Evolutionary conservation across 2,113 vertebrate genomes (phyloP).

Genomic region (Prionailurus viverrinus): DNA sequence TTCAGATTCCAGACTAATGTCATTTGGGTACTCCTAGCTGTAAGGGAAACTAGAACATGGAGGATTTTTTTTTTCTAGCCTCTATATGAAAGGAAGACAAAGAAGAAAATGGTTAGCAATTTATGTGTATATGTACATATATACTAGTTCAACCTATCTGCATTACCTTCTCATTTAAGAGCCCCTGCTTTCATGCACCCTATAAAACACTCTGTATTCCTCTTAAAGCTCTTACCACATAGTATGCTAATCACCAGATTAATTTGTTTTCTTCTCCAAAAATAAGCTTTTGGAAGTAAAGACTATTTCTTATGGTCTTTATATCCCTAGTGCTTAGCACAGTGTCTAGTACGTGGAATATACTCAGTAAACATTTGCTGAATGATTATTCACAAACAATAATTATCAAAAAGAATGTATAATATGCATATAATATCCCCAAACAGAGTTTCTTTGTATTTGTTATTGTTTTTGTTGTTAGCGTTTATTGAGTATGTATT

Average conservation of each 20-base stretch:
- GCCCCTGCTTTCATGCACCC: neutral
- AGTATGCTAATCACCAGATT: conserved; percentile 1
- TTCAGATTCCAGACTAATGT: neutral
- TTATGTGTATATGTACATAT: neutral
- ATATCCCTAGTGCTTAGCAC: conserved; percentile 22
- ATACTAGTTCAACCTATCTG: neutral
- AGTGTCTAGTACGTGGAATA: neutral
- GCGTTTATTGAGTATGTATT: conserved; percentile 35
- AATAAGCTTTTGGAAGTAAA: conserved; percentile 10
- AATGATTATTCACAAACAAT: neutral
- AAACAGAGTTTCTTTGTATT: neutral
- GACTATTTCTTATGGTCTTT: neutral
- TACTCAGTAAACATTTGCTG: conserved; percentile 15
- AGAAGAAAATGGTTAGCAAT: neutral
- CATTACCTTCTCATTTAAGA: neutral
- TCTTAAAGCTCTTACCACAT: neutral
- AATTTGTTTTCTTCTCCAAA: conserved; percentile 32
- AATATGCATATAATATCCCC: neutral
- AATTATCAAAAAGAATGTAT: conserved; percentile 29
- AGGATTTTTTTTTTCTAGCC: neutral
- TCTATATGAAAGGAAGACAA: neutral
- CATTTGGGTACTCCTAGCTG: neutral
- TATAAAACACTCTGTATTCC: neutral
- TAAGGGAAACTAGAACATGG: neutral
- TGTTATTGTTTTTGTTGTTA: conserved; percentile 12